A percentile compares a stretch with the other conserved stretches of the same genome.
phyloP scores from a whole-genome alignment of 2,888 invertebrate species.

The Lypha dubia region DNA sequence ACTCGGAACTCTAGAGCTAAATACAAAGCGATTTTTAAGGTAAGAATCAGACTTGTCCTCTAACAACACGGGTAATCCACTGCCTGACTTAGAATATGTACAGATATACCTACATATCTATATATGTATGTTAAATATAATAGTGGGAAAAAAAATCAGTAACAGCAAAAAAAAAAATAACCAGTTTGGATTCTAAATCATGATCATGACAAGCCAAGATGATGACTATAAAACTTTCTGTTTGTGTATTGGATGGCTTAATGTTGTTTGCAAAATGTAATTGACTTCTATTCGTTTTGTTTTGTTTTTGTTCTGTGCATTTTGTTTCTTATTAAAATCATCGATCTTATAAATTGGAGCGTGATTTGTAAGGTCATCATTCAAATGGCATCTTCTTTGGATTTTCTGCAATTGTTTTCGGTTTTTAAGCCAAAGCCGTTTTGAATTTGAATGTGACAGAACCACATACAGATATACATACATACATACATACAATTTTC shows the following conservation, averaged over 20 bases:
- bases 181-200: constrained; percentile 59
- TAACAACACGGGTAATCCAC: no score
- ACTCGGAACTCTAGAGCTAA: no score
- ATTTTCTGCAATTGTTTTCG: not conserved
- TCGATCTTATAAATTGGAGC: constrained; percentile 75
- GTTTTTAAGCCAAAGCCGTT: constrained; percentile 24
- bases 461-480: no score
- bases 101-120: no score
- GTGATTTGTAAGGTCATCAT: constrained; percentile 82
- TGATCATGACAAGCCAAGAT: constrained; percentile 48
- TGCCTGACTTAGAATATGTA: no score
- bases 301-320: not conserved
- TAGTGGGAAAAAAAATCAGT: no score
- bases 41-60: no score
- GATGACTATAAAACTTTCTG: constrained; percentile 12
- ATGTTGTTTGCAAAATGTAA: constrained; percentile 64
- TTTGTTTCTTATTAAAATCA: constrained; percentile 62
- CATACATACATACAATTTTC: no score
- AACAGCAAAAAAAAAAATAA: constrained; percentile 22
- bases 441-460: constrained; percentile 67
- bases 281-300: constrained; percentile 58
- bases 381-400: constrained; percentile 74
- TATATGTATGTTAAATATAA: no score
- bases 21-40: no score
- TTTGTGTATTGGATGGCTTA: not conserved